phyloP scores from a whole-genome alignment of 2,888 invertebrate genomes.

The Dichetophora obliterata region DNA sequence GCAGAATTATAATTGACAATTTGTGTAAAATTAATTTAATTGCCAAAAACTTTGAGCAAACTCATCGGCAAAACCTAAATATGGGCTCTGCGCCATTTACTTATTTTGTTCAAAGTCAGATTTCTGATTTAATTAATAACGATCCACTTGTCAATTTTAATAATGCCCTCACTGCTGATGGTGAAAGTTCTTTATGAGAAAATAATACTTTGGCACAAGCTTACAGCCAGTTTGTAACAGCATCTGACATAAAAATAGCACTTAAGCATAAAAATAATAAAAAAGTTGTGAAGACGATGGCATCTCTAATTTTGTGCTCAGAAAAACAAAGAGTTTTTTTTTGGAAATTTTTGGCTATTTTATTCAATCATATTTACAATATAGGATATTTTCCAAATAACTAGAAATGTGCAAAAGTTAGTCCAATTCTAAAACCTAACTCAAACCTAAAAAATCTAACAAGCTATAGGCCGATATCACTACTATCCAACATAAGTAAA shows the following conservation, averaged over 20 bases:
- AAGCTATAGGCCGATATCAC: conserved; percentile 1
- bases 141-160: neutral
- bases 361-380: conserved; percentile 7
- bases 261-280: neutral
- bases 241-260: neutral
- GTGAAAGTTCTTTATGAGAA: too few relatives aligned
- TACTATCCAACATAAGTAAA: conserved; percentile 7
- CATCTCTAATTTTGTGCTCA: neutral
- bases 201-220: too few relatives aligned
- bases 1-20: too few relatives aligned
- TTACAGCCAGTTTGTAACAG: neutral
- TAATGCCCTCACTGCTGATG: neutral
- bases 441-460: neutral
- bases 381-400: conserved; percentile 5
- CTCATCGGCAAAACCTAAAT: neutral
- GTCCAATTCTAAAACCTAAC: neutral
- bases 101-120: too few relatives aligned
- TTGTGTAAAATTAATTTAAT: neutral
- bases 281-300: neutral
- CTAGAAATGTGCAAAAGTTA: conserved; percentile 2
- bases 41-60: neutral
- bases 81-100: neutral
- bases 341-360: neutral
- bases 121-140: neutral
- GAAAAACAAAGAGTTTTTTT: neutral